These are phyloP conservation scores for Stegophylla sp. DNA, from an alignment of 2,888 invertebrate genomes.

Conservation along the genomic window DNA sequence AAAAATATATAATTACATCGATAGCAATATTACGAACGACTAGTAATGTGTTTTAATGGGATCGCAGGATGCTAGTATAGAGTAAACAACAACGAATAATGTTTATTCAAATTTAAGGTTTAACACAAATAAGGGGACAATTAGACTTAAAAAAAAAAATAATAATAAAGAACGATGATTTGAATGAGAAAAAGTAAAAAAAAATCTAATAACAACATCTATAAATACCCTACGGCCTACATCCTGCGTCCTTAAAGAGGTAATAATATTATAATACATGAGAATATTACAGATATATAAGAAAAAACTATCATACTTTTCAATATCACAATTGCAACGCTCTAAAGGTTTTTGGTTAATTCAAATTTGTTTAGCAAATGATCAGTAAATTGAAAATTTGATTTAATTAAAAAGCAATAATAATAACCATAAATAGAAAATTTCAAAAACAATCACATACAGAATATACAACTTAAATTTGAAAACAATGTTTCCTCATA, in stretches of 20 bases:
- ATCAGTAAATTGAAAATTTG: background rate
- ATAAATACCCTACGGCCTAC: background rate
- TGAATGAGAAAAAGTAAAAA: background rate
- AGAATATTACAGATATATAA: background rate
- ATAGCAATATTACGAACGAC: slow-evolving; percentile 16
- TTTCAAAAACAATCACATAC: background rate
- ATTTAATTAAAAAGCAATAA: background rate
- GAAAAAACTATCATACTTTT: background rate
- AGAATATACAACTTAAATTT: background rate
- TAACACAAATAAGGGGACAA: background rate
- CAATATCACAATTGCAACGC: slow-evolving; percentile 14
- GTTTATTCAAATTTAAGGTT: background rate
- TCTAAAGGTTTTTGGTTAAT: background rate
- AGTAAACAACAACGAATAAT: too few relatives aligned
- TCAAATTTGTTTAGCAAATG: background rate
- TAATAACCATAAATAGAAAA: background rate
- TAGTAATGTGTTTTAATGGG: slow-evolving; percentile 14
- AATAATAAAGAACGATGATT: background rate
- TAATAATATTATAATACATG: background rate
- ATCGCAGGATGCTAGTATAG: background rate
- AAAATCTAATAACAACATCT: background rate
- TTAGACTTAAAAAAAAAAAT: background rate
- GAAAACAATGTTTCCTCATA: background rate
- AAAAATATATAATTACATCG: background rate
- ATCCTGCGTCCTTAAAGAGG: slow-evolving; percentile 15